Conservation (phyloP, 35 echinoderm and acorn worm genomes). For the Lytechinus pictus region DNA sequence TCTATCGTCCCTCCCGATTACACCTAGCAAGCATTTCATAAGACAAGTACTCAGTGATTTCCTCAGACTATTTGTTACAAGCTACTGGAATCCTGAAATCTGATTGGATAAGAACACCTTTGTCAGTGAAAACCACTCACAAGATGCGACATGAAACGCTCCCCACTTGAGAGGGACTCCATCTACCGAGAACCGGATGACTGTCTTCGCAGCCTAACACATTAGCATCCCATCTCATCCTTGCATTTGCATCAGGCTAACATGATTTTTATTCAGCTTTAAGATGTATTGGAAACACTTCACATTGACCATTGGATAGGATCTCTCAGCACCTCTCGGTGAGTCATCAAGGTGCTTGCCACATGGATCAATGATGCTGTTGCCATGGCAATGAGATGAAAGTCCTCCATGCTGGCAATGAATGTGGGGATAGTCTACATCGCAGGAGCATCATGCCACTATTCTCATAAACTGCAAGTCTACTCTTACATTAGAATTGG, state of each 20-base stretch:
- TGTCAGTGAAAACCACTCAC: too few relatives aligned
- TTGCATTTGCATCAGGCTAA: background rate
- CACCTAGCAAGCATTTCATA: background rate
- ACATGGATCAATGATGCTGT: slow-evolving; percentile 46
- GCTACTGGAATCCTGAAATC: too few relatives aligned
- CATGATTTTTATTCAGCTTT: background rate
- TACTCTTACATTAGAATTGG: background rate
- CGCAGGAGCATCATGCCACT: background rate
- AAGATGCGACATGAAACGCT: too few relatives aligned
- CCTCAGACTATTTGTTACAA: too few relatives aligned
- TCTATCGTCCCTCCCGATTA: background rate
- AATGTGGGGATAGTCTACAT: background rate
- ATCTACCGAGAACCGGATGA: background rate
- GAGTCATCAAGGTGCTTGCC: slow-evolving; percentile 1
- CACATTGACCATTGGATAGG: slow-evolving; percentile 1
- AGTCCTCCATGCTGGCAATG: slow-evolving; percentile 13
- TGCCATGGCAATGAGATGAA: background rate
- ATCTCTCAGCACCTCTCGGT: slow-evolving; percentile 2
- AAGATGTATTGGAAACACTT: background rate
- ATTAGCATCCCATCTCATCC: background rate
- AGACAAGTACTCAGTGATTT: too few relatives aligned
- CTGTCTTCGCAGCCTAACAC: background rate
- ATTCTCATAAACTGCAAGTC: background rate
- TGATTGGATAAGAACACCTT: too few relatives aligned
- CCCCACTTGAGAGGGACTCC: background rate